These are phyloP conservation scores for Drosophila conformis DNA, from an alignment of 2,888 invertebrate genomes.

Conservation along the genomic window DNA sequence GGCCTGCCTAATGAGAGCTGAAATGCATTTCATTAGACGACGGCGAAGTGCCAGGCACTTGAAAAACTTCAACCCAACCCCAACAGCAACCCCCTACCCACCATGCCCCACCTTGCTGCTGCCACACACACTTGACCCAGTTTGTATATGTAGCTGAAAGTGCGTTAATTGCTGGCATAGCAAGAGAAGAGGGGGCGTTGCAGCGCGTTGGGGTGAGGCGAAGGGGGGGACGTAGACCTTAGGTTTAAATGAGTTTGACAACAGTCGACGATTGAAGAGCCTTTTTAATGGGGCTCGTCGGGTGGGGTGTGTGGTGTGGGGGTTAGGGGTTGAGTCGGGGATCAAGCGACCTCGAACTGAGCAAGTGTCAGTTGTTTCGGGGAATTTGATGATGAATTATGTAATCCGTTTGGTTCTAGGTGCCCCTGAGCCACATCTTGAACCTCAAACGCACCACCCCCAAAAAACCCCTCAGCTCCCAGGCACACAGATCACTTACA, in stretches of 20 bases:
- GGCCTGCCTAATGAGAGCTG: constrained; percentile 76
- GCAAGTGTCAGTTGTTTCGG: constrained; percentile 33
- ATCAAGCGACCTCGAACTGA: not conserved
- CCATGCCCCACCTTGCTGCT: not conserved
- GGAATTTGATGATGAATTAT: constrained; percentile 66
- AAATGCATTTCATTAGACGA: constrained; percentile 77
- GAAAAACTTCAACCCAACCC: constrained; percentile 36
- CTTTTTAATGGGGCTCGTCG: constrained; percentile 10
- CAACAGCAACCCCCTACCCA: not conserved
- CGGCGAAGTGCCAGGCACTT: constrained; percentile 57
- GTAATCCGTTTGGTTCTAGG: constrained; percentile 26
- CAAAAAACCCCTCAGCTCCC: not conserved
- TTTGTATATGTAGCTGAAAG: constrained; percentile 47
- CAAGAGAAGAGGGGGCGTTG: not conserved
- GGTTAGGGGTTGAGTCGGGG: not conserved
- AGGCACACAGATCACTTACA: constrained; percentile 65
- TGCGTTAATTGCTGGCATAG: constrained; percentile 73
- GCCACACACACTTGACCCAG: constrained; percentile 63
- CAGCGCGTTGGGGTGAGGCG: not conserved
- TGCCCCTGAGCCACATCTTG: not conserved
- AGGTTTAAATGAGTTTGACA: constrained; percentile 54
- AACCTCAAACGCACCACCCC: not conserved
- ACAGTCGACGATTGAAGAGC: constrained; percentile 42
- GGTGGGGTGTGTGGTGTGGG: not conserved
- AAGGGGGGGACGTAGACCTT: not conserved